phyloP scores from a whole-genome alignment of 1,140 invertebrate species.

The Battus philenor region DNA sequence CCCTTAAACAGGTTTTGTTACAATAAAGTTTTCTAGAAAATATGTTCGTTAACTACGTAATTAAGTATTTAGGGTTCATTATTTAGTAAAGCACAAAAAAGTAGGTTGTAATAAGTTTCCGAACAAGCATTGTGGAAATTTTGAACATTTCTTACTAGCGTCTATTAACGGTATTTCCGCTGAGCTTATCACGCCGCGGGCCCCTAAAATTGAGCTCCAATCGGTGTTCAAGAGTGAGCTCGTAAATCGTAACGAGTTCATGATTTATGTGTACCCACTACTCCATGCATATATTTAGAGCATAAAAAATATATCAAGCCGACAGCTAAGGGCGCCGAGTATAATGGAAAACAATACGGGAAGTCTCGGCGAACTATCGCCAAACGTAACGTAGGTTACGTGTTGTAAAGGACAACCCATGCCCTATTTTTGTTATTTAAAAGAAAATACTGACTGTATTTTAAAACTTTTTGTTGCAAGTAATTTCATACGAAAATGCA shows the following conservation, averaged over 20 bases:
- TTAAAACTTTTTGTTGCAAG: too few species aligned
- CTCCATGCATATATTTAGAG: conserved; percentile 56
- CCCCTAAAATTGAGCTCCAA: conserved; percentile 54
- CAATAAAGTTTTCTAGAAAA: too few species aligned
- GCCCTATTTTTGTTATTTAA: too few species aligned
- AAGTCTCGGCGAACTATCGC: conserved; percentile 6
- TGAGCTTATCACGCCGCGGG: conserved; percentile 30
- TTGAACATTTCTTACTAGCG: conserved; percentile 12
- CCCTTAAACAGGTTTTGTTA: too few species aligned
- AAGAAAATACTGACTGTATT: too few species aligned
- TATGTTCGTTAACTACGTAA: too few species aligned
- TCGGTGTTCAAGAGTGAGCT: conserved; percentile 46
- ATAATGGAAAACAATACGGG: conserved; percentile 32
- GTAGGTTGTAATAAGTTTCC: too few species aligned
- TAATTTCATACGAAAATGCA: too few species aligned
- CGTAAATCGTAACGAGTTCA: conserved; percentile 71
- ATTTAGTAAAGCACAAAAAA: too few species aligned
- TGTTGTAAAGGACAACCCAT: too few species aligned
- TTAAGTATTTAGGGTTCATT: too few species aligned
- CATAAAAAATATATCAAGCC: conserved; percentile 41
- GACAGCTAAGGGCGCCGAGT: conserved; percentile 22
- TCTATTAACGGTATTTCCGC: conserved; percentile 19
- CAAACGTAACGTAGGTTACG: not conserved
- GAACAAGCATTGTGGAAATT: not conserved
- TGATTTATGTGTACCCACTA: conserved; percentile 57